Base-by-base conservation (phyloP, 2,797 vertebrate species). In the Danio kyathit region DNA sequence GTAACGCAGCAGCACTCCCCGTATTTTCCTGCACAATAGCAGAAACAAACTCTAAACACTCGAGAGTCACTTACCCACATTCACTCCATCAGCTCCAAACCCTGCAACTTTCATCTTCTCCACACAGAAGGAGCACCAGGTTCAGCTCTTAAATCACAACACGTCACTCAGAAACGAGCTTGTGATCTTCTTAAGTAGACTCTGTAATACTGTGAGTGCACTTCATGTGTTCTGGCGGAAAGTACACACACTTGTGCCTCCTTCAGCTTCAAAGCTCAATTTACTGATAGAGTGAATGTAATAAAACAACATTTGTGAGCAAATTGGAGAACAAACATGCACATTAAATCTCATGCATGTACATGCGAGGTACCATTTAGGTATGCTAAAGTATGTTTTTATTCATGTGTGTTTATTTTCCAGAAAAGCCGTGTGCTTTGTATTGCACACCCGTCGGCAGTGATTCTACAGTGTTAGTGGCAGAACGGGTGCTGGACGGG, bases 341-440 rank as follows among this genome's bases (percentile, higher is more conserved):
- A 46, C 66, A 11, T 69, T 40, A 7, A 52, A 19, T 21, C 43
- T 43, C 0, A 57, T 57, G 7, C 17, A 44, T 72, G 70, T 43
- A 5, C 38, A 19, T 43, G 41, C 41, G 46, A 44, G 54, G 3
- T 41, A n/a, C 63, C 29, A 70, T 59, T 72, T 66, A 51, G 71
- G 29, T 59, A 38, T 69, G 14, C 70, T 59, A 71, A 76, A 52
- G 14, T 5, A 43, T 48, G 16, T 17, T 5, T 9, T 56, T 3
- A 10, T 54, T 17, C 79, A n/a, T 63, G 6, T 46, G 3, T 72
- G 51, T 78, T 84, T 73, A 44, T 13, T 82, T 88, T 82, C 13
- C 92, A 99, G 98, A 99, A 82, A 97, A 97, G 84, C 97, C 97
- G 0, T 99, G 98, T 73, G 94, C 95, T 82, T 93, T 99, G 83